A percentile compares a stretch with the other conserved stretches of the same genome.
Evolutionary conservation across 2,888 invertebrate species (phyloP).

Genomic region (Nasonia oneida): DNA sequence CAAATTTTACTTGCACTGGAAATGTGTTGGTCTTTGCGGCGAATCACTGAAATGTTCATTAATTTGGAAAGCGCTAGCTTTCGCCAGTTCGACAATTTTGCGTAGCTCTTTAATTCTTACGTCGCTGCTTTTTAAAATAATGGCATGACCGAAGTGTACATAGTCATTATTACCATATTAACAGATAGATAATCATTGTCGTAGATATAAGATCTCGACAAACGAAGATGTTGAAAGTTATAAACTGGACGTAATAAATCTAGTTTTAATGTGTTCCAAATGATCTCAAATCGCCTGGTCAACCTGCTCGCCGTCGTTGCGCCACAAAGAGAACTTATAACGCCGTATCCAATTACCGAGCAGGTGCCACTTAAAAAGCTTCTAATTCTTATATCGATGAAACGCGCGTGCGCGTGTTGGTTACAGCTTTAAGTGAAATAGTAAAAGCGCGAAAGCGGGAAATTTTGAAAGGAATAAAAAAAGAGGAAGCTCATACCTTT

Average conservation of each 20-base stretch:
- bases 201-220: background rate
- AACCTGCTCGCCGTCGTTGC: background rate
- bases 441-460: background rate
- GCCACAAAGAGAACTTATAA: background rate
- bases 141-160: background rate
- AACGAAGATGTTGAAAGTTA: background rate
- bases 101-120: too few species aligned
- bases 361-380: constrained; percentile 5
- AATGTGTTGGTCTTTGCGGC: too few species aligned
- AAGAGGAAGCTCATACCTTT: background rate
- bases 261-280: constrained; percentile 16
- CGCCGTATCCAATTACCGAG: background rate
- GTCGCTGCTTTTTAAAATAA: background rate
- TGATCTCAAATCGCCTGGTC: background rate
- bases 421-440: background rate
- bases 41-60: too few species aligned
- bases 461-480: background rate
- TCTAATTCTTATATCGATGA: constrained; percentile 1
- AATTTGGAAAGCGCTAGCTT: too few species aligned
- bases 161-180: background rate
- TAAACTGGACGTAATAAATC: background rate
- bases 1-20: too few species aligned
- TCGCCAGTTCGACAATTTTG: too few species aligned
- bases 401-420: background rate
- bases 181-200: background rate